Conservation (phyloP, 2,113 vertebrate species). For the Hystrix brachyura region DNA sequence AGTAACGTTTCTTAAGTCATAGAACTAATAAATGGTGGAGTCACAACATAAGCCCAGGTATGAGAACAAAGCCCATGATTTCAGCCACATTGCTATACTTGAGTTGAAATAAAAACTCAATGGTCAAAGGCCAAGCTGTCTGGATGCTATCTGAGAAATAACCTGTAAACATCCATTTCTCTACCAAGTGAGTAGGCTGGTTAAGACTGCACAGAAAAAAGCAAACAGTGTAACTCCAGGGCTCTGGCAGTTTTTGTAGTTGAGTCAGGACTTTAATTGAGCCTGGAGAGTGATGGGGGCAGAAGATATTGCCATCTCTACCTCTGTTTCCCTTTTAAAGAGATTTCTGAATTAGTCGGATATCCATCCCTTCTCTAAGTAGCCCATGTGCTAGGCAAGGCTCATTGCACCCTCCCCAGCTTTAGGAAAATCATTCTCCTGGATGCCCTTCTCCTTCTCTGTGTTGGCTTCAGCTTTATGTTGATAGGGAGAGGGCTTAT, state of each 20-base stretch:
- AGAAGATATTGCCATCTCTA: not conserved
- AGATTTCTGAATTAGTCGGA: not conserved
- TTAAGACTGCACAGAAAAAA: not conserved
- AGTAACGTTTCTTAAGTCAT: constrained; percentile 14
- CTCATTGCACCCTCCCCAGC: not conserved
- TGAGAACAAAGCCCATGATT: not conserved
- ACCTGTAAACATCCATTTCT: not conserved
- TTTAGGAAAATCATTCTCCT: not conserved
- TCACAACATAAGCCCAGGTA: not conserved
- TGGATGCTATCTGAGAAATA: not conserved
- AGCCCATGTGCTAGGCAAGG: not conserved
- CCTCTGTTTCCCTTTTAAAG: not conserved
- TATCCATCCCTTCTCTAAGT: not conserved
- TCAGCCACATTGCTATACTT: not conserved
- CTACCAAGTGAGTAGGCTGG: not conserved
- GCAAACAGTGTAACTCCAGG: not conserved
- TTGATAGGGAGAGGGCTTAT: not conserved
- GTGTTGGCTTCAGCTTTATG: not conserved
- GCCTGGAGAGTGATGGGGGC: not conserved
- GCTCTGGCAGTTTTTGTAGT: not conserved
- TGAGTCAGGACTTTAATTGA: not conserved
- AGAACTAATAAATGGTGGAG: not conserved
- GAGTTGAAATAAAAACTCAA: not conserved
- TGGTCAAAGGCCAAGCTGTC: not conserved
- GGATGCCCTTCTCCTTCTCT: not conserved